phyloP scores from a whole-genome alignment of 2,113 vertebrate species.

The Chinchilla lanigera region DNA sequence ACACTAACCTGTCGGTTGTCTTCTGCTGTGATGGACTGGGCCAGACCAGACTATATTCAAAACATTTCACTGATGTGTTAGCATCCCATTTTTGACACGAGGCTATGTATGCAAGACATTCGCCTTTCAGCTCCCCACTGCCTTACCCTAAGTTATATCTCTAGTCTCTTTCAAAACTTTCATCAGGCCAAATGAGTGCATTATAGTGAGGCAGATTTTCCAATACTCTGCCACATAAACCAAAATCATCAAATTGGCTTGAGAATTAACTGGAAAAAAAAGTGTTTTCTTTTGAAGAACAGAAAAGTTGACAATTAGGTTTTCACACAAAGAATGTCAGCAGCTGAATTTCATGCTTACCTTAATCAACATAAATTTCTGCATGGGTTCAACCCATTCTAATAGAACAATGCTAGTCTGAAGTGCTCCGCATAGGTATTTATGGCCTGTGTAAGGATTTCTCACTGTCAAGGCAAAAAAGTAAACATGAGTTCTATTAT shows the following conservation, averaged over 20 bases:
- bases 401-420: slow-evolving; percentile 97
- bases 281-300: background rate
- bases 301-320: slow-evolving; percentile 2
- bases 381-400: slow-evolving; percentile 99
- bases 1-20: background rate
- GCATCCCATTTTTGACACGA: background rate
- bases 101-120: background rate
- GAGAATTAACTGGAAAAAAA: background rate
- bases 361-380: slow-evolving; percentile 99
- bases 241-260: slow-evolving; percentile 20
- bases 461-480: slow-evolving; percentile 90
- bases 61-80: background rate
- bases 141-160: background rate
- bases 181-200: background rate
- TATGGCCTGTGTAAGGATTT: slow-evolving; percentile 97
- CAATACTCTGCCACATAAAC: background rate
- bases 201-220: background rate
- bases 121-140: background rate
- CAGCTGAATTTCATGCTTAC: slow-evolving; percentile 83
- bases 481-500: slow-evolving; percentile 49
- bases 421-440: slow-evolving; percentile 97
- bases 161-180: slow-evolving; percentile 17
- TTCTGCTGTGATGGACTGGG: background rate
- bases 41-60: background rate
- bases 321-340: slow-evolving; percentile 18